These are phyloP conservation scores for Drosophila eohydei DNA, from an alignment of 2,888 invertebrate genomes.

Conservation along the genomic window DNA sequence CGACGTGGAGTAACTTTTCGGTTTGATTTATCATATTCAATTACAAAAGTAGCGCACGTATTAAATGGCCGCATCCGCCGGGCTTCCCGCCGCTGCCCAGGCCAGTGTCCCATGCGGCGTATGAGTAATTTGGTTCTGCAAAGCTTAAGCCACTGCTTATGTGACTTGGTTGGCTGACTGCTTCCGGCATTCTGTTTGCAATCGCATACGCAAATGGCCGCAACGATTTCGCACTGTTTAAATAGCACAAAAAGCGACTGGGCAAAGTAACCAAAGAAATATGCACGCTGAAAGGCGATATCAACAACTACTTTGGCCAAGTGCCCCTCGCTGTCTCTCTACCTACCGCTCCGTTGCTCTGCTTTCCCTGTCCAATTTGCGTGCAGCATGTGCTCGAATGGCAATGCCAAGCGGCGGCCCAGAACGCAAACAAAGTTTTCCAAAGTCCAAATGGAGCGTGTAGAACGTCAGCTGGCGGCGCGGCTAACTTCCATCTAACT, in stretches of 20 bases:
- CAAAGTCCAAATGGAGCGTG: slow-evolving; percentile 74
- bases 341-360: not conserved
- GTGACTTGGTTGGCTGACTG: slow-evolving; percentile 15
- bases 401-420: slow-evolving; percentile 44
- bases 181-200: slow-evolving; percentile 55
- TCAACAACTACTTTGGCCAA: slow-evolving; percentile 66
- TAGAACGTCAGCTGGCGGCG: slow-evolving; percentile 66
- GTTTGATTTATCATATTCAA: slow-evolving; percentile 83
- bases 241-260: slow-evolving; percentile 45
- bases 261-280: slow-evolving; percentile 28
- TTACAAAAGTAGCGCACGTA: slow-evolving; percentile 76
- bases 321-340: slow-evolving; percentile 21
- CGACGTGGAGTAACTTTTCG: slow-evolving; percentile 41
- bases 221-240: slow-evolving; percentile 58
- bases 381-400: slow-evolving; percentile 60
- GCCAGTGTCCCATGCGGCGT: slow-evolving; percentile 51
- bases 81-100: not conserved
- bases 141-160: slow-evolving; percentile 25
- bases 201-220: slow-evolving; percentile 49
- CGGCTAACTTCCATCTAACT: slow-evolving; percentile 32
- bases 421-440: slow-evolving; percentile 59
- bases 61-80: slow-evolving; percentile 70
- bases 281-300: slow-evolving; percentile 71
- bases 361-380: slow-evolving; percentile 46
- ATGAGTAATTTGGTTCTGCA: slow-evolving; percentile 66